Base-by-base conservation (phyloP, 2,797 vertebrate genomes). In the Phaenicophaeus curvirostris region DNA sequence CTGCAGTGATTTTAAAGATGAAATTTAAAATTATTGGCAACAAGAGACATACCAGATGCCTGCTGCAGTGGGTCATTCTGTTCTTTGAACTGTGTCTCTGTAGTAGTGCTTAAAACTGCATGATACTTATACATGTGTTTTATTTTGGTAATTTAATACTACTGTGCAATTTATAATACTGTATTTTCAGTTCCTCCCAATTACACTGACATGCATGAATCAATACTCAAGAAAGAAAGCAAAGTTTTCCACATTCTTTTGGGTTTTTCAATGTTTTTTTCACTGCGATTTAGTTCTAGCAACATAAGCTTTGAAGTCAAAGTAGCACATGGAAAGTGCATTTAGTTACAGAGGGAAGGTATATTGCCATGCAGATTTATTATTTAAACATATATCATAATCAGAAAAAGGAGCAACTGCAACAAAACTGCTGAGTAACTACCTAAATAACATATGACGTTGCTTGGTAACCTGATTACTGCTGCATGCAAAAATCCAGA, bases 181-280 rank as follows among this genome's bases (percentile, higher is more conserved):
- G 6, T 81, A 8, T 78, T 21, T 63, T 88, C 61, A 44, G 11
- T 92, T 85, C 41, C 30, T 93, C 15, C 30, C 28, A 48, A 13
- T 85, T 93, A n/a, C 23, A 55, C 19, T 96, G 83, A 50, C 37
- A 50, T 81, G 25, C 35, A 31, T 79, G 72, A 91, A 66, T 93
- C 42, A 53, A 41, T 44, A 39, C 53, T 72, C 44, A 74, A 80
- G 42, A 58, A 48, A 87, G 35, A 82, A 89, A 81, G 48, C 53
- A 46, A 20, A 72, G 19, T 93, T 94, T 92, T 93, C 76, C 51
- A 7, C 67, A 51, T 85, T 92, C 20, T 63, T 78, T 78, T 78
- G 8, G 20, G 21, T 11, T 48, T 24, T 78, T 88, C 35, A 20
- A 12, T 81, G 6, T 8, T 89, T 91, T 90, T 94, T 78, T 69